A percentile compares a stretch with the other conserved stretches of the same genome.
Evolutionary conservation across 2,113 vertebrate genomes (phyloP).

Genomic region (Cavia porcellus): DNA sequence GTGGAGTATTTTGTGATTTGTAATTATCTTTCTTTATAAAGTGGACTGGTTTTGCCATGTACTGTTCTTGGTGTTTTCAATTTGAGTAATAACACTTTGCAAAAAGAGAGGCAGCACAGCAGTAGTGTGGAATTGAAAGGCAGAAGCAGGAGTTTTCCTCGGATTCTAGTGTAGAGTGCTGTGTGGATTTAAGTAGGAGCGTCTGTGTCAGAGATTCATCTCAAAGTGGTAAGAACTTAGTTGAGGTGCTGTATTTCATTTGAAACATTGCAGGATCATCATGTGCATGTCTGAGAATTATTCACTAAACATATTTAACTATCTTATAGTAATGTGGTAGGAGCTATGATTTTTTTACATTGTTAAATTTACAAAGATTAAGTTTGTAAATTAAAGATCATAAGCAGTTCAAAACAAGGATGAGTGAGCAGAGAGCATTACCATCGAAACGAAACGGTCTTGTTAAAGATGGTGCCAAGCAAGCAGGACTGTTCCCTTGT

Average conservation of each 20-base stretch:
- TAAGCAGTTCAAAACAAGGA: slow-evolving; percentile 51
- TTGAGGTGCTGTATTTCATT: background rate
- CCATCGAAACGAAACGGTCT: background rate
- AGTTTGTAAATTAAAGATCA: slow-evolving; percentile 29
- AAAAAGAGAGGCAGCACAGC: background rate
- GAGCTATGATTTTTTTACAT: background rate
- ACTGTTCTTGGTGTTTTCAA: background rate
- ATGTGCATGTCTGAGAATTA: background rate
- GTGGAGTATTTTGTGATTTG: background rate
- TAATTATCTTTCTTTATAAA: background rate
- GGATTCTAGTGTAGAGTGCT: background rate
- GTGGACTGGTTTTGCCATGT: background rate
- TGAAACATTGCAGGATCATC: background rate
- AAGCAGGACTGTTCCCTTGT: slow-evolving; percentile 55
- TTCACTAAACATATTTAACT: background rate
- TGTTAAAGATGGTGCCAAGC: slow-evolving; percentile 66
- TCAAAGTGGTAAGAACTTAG: background rate
- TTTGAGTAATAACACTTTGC: background rate
- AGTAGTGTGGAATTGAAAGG: fast-evolving
- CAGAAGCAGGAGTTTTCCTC: background rate
- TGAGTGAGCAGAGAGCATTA: background rate
- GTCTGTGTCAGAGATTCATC: background rate
- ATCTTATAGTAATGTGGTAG: fast-evolving
- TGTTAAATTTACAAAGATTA: slow-evolving; percentile 35
- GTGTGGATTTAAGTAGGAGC: background rate